Conservation (phyloP, 2,797 vertebrate species). For the Tapirus indicus region DNA sequence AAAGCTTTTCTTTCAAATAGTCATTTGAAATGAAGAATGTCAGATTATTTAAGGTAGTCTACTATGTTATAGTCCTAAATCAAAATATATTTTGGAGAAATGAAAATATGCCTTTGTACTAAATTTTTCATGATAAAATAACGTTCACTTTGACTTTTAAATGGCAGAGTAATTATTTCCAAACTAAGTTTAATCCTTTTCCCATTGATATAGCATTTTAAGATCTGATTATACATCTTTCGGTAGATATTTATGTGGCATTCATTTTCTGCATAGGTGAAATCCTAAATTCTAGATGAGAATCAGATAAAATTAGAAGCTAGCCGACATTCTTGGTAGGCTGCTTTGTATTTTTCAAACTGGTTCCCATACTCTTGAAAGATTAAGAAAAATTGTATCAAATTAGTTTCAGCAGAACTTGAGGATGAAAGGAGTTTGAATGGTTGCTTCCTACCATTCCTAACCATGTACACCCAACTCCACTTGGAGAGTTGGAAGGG, state of each 20-base stretch:
- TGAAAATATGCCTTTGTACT: not conserved
- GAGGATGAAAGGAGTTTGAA: not conserved
- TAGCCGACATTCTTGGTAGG: slow-evolving; percentile 20
- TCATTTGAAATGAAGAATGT: slow-evolving; percentile 20
- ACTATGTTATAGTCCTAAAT: not conserved
- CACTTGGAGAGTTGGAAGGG: not conserved
- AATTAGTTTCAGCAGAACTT: not conserved
- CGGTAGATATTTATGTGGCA: not conserved
- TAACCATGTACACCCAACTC: not conserved
- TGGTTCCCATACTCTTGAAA: slow-evolving; percentile 1
- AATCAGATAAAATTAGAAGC: slow-evolving; percentile 66
- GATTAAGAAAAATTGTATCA: not conserved
- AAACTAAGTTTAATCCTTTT: slow-evolving; percentile 16
- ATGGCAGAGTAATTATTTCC: slow-evolving; percentile 48
- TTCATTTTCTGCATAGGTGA: slow-evolving; percentile 25
- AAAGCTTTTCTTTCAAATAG: not conserved
- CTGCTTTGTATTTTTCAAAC: slow-evolving; percentile 48
- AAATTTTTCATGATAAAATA: not conserved
- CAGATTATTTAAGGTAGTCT: not conserved
- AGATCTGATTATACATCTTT: slow-evolving; percentile 29
- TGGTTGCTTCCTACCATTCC: not conserved
- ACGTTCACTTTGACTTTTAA: slow-evolving; percentile 65
- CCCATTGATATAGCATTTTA: not conserved
- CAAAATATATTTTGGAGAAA: not conserved
- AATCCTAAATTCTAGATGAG: slow-evolving; percentile 61